A percentile compares a stretch with the other conserved stretches of the same genome.
Conservation (phyloP, 2,888 invertebrate genomes). For the Lissocephala sabroskyi region DNA sequence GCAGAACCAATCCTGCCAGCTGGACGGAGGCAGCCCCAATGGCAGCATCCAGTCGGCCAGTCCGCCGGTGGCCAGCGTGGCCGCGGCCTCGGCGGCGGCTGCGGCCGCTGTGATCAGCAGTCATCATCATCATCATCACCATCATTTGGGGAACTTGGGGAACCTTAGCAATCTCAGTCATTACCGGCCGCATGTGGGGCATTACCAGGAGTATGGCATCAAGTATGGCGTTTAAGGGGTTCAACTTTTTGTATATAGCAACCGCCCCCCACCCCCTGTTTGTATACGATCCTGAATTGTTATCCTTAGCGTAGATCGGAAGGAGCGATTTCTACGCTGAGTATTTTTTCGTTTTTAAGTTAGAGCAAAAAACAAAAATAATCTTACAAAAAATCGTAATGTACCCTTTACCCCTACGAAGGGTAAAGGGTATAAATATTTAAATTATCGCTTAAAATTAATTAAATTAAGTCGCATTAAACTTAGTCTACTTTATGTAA, state of each 20-base stretch:
- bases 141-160: slow-evolving; percentile 69
- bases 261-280: slow-evolving; percentile 49
- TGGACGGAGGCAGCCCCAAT: slow-evolving; percentile 72
- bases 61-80: slow-evolving; percentile 65
- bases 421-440: no score
- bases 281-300: slow-evolving; percentile 54
- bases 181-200: slow-evolving; percentile 70
- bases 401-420: no score
- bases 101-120: slow-evolving; percentile 65
- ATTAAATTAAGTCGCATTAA: slow-evolving; percentile 43
- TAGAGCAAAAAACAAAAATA: slow-evolving; percentile 11
- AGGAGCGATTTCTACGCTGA: slow-evolving; percentile 20
- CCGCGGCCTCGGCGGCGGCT: slow-evolving; percentile 54
- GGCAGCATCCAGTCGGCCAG: slow-evolving; percentile 72
- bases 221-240: slow-evolving; percentile 71
- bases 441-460: slow-evolving; percentile 25
- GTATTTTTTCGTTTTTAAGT: no score
- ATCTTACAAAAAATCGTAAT: slow-evolving; percentile 6
- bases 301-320: slow-evolving; percentile 46
- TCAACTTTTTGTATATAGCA: slow-evolving; percentile 10
- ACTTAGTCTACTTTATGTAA: slow-evolving; percentile 29
- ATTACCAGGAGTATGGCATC: slow-evolving; percentile 73
- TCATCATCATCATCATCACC: slow-evolving; percentile 67
- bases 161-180: slow-evolving; percentile 71
- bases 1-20: slow-evolving; percentile 72